Base-by-base conservation (phyloP, 2,113 vertebrate species). In the Poeciliopsis retropinna region DNA sequence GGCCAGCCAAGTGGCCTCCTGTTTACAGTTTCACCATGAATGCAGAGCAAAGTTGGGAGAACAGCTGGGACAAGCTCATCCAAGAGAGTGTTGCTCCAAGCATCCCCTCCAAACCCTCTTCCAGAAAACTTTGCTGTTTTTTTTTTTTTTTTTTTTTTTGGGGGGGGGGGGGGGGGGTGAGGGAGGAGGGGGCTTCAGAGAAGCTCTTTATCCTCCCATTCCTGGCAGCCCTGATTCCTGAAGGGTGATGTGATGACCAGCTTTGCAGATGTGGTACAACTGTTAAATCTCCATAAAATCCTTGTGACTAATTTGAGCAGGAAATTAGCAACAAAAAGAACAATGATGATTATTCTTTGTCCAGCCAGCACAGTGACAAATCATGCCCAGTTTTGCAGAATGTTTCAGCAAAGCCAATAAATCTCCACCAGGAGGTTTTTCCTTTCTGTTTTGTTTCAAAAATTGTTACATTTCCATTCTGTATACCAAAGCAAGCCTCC, bases 1-100 rank as follows among this genome's bases (percentile, higher is more conserved):
- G 25, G 70, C 32, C 60, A 77, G 70, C 73, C 78, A 78, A 64
- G 11, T 44, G 37, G 60, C 51, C 57, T 86, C 60, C 30, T 83
- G 74, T 83, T 85, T 81, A 75, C 84, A 81, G 69, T 67, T 73
- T 37, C n/a, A 41, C 65, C 41, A 73, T 79, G 77, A 83, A 72
- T 57, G 86, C 77, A 82, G 72, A 6, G 29, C 31, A 13, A 8
- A 64, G 22, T 72, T 41, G 60, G 60, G 32, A 67, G 64, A 57
- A 60, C 54, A 76, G 71, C 66, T 67, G 63, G 71, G 57, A 34
- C 68, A 67, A 78, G 27, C 63, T 32, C 67, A 39, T 68, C 74
- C 64, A 62, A 62, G 37, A 37, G 30, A 29, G 30, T 30, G 22
- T 25, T 37, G 30, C 29, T 80, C 75, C 30, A 83, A 83, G 71